phyloP scores from a whole-genome alignment of 2,797 vertebrate genomes.

The Mionectes olivaceus region DNA sequence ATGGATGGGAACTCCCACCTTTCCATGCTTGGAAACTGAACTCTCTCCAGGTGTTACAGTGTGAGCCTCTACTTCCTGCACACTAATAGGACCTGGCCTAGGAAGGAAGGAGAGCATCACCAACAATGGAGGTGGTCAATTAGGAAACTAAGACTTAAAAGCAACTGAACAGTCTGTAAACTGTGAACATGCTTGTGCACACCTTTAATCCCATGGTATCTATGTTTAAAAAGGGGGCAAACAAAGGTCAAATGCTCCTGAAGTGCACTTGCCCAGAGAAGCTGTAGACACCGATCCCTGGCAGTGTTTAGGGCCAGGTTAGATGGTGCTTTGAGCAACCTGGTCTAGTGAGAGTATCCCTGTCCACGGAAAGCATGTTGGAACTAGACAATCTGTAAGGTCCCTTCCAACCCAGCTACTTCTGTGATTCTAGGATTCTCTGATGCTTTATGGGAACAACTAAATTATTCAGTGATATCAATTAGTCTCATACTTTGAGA shows the following conservation, averaged over 20 bases:
- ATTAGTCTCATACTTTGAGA: neutral
- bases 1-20: accelerated
- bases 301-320: neutral
- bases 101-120: neutral
- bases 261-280: neutral
- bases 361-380: accelerated
- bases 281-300: neutral
- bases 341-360: neutral
- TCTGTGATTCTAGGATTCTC: neutral
- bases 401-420: neutral
- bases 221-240: neutral
- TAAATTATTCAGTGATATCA: neutral
- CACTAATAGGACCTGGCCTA: neutral
- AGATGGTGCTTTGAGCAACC: neutral
- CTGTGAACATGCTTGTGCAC: neutral
- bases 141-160: neutral
- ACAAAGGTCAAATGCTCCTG: neutral
- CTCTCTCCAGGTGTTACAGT: neutral
- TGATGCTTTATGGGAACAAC: neutral
- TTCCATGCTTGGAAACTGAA: neutral
- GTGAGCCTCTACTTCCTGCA: neutral
- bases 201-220: neutral
- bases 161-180: neutral
- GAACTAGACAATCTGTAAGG: neutral
- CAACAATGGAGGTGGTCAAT: neutral